Percentiles rank a stretch among this genome's conserved stretches.
Evolutionary conservation across 1,140 invertebrate genomes (phyloP).

Genomic region (Mercenaria mercenaria): DNA sequence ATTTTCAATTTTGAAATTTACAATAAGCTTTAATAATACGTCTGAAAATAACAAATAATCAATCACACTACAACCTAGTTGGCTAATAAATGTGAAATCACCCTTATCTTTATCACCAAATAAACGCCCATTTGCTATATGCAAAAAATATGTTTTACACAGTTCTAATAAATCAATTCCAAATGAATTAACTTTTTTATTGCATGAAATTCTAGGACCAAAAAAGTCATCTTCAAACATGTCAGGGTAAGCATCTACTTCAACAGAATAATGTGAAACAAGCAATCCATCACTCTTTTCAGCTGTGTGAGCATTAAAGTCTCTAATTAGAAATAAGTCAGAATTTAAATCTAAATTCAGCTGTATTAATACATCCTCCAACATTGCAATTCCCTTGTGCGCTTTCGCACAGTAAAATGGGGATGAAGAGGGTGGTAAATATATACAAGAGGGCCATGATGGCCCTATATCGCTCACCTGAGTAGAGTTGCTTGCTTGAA

Average conservation of each 20-base stretch:
- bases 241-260: not conserved
- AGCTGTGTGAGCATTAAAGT: not conserved
- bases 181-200: not conserved
- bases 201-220: not conserved
- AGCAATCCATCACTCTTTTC: not conserved
- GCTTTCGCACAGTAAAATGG: no score
- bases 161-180: not conserved
- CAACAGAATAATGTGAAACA: not conserved
- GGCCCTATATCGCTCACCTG: no score
- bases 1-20: no score
- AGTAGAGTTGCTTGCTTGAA: no score
- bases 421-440: no score
- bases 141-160: not conserved
- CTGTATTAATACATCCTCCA: no score
- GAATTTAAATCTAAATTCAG: no score
- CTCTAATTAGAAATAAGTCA: no score
- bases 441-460: no score
- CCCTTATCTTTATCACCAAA: not conserved
- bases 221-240: not conserved
- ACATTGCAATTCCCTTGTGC: no score
- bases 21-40: no score
- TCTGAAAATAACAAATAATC: slow-evolving; percentile 17
- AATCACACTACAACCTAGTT: not conserved
- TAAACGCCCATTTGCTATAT: not conserved
- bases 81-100: not conserved